phyloP scores from a whole-genome alignment of 2,888 invertebrate genomes.

The Cancer borealis region DNA sequence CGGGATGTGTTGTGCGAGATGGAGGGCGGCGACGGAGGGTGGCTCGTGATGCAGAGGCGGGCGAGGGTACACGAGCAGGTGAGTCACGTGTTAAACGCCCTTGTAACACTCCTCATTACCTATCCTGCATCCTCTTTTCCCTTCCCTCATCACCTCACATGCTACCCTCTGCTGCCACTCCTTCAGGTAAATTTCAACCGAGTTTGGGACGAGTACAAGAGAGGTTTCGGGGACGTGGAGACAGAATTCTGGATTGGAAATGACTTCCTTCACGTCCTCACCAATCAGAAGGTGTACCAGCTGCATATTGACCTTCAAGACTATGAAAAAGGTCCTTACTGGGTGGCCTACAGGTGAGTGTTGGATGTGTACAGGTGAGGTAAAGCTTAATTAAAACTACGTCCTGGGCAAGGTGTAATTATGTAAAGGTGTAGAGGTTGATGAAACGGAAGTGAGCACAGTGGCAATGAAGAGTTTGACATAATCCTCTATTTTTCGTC shows the following conservation, averaged over 20 bases:
- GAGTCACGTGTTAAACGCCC: neutral
- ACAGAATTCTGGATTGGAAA: slow-evolving; percentile 76
- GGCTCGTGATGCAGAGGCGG: slow-evolving; percentile 76
- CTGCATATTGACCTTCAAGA: slow-evolving; percentile 70
- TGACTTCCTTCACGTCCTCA: slow-evolving; percentile 76
- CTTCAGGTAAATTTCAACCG: slow-evolving; percentile 73
- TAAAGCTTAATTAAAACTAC: too few species aligned
- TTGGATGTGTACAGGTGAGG: neutral
- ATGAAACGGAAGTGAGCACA: too few species aligned
- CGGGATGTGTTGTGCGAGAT: slow-evolving; percentile 75
- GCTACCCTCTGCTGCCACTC: neutral
- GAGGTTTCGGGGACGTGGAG: slow-evolving; percentile 75
- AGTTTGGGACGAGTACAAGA: slow-evolving; percentile 75
- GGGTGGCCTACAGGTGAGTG: slow-evolving; percentile 71
- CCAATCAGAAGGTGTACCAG: slow-evolving; percentile 74
- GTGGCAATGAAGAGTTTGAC: too few species aligned
- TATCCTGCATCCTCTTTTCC: too few species aligned
- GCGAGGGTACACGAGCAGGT: slow-evolving; percentile 69
- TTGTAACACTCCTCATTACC: too few species aligned
- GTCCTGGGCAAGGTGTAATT: too few species aligned
- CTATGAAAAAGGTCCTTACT: slow-evolving; percentile 73
- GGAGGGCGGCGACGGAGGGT: slow-evolving; percentile 73
- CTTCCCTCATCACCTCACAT: neutral
- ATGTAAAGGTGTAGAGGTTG: too few species aligned
- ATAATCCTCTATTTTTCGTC: too few species aligned